phyloP scores from a whole-genome alignment of 2,888 invertebrate species.

The Andrena flavipes region DNA sequence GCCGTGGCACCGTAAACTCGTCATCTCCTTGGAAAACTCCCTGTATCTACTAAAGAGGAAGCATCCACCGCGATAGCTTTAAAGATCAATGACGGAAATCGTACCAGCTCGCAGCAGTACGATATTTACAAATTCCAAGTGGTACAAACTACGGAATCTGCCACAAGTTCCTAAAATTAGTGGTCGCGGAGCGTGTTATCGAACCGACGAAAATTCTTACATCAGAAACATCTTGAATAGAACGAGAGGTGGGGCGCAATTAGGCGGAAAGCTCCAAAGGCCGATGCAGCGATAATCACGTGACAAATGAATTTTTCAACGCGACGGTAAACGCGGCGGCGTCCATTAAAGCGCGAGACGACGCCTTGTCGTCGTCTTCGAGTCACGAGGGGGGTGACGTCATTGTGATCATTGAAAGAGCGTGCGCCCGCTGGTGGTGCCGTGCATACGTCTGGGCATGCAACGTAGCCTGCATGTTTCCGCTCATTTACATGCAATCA shows the following conservation, averaged over 20 bases:
- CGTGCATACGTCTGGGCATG: conserved; percentile 48
- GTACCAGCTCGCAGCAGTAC: too few relatives aligned
- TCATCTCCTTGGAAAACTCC: too few relatives aligned
- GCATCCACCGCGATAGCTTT: too few relatives aligned
- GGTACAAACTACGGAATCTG: too few relatives aligned
- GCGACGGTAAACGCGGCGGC: conserved; percentile 18
- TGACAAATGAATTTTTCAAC: conserved; percentile 43
- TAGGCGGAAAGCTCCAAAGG: neutral
- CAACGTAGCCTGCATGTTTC: conserved; percentile 66
- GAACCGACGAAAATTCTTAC: neutral
- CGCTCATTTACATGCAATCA: conserved; percentile 71
- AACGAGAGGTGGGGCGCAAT: neutral
- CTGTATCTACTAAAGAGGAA: too few relatives aligned
- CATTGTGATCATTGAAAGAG: conserved; percentile 71
- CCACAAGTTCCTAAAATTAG: neutral
- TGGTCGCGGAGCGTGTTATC: neutral
- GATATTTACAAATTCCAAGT: too few relatives aligned
- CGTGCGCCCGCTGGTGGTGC: conserved; percentile 48
- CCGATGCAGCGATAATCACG: conserved; percentile 8
- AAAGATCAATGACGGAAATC: too few relatives aligned
- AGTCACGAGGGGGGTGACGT: conserved; percentile 57
- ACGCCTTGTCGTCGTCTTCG: conserved; percentile 45
- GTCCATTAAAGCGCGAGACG: conserved; percentile 44
- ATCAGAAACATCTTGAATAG: neutral
- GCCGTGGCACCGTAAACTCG: too few relatives aligned